These are phyloP conservation scores for Phaetusa simplex DNA, from an alignment of 2,113 vertebrate species.

Conservation along the genomic window DNA sequence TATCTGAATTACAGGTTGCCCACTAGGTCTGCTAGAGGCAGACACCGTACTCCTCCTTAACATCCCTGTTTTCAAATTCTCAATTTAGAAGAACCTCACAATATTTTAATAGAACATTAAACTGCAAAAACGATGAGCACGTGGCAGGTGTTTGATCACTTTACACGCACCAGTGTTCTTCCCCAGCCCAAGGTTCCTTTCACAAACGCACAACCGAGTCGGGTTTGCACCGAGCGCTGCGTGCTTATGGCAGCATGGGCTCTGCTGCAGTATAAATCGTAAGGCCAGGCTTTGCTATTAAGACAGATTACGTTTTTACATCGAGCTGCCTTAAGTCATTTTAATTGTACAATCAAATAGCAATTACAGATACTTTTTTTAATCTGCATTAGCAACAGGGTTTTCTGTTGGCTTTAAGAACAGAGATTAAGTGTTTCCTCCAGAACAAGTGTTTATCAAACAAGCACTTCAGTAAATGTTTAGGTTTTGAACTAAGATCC, in stretches of 20 bases:
- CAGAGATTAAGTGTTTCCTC: background rate
- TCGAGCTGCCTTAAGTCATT: background rate
- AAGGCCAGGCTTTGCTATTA: background rate
- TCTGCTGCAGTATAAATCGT: background rate
- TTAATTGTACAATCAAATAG: background rate
- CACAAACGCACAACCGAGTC: fast-evolving
- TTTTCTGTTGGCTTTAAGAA: background rate
- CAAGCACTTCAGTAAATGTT: background rate
- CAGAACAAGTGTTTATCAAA: background rate
- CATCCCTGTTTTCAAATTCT: background rate
- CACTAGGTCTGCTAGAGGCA: background rate
- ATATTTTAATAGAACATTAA: background rate
- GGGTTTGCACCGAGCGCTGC: fast-evolving
- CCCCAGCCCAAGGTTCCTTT: background rate
- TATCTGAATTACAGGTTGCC: fast-evolving
- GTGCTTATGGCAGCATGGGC: fast-evolving
- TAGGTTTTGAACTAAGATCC: background rate
- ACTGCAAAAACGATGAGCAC: fast-evolving
- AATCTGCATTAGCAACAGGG: background rate
- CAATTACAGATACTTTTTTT: background rate
- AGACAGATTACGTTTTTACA: background rate
- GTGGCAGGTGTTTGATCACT: fast-evolving
- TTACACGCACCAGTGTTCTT: fast-evolving
- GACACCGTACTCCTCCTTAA: fast-evolving
- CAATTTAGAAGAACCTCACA: background rate